phyloP scores from a whole-genome alignment of 2,113 vertebrate species.

The Nothocercus nigrocapillus region DNA sequence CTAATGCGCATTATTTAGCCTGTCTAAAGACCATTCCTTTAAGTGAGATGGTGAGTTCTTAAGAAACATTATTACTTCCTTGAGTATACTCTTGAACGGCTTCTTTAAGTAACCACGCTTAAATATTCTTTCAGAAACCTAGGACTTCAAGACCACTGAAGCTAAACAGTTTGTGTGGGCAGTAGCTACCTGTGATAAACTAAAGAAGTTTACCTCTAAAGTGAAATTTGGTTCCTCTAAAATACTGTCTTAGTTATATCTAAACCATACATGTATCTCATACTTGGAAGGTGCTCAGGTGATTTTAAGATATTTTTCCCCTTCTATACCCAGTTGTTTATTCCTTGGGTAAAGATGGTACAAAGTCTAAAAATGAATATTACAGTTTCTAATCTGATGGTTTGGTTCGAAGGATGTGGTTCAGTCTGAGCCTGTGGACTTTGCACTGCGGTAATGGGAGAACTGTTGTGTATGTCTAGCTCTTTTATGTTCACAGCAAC shows the following conservation, averaged over 20 bases:
- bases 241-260: neutral
- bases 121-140: neutral
- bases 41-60: slow-evolving; percentile 52
- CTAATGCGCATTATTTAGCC: slow-evolving; percentile 26
- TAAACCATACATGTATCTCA: neutral
- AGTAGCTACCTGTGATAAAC: neutral
- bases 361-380: neutral
- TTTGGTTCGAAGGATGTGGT: neutral
- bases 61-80: slow-evolving; percentile 16
- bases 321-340: neutral
- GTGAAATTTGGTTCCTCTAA: neutral
- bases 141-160: neutral
- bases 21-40: slow-evolving; percentile 53
- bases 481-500: neutral
- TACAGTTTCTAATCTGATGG: neutral
- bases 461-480: neutral
- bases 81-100: slow-evolving; percentile 53
- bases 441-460: neutral
- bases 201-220: neutral
- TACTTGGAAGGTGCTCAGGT: neutral
- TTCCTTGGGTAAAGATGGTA: neutral
- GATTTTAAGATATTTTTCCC: neutral
- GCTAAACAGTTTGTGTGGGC: neutral
- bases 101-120: slow-evolving; percentile 43
- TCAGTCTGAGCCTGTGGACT: neutral